These are phyloP conservation scores for Rostratula benghalensis DNA, from an alignment of 2,113 vertebrate genomes.

Conservation along the genomic window DNA sequence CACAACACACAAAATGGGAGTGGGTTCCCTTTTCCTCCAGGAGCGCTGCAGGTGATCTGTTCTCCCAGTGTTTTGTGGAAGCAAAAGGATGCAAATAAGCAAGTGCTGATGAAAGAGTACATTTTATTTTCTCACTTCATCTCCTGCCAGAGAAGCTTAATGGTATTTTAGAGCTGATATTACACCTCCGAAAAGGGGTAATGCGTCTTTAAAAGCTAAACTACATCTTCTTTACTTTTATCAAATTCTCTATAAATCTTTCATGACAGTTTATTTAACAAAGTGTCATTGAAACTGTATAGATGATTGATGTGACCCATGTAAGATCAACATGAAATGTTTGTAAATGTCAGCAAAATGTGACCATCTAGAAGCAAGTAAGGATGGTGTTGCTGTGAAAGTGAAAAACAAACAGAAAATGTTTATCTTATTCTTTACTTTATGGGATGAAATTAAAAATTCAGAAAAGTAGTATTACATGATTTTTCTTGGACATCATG, in stretches of 20 bases:
- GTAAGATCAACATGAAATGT: conserved; percentile 85
- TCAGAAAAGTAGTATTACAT: conserved; percentile 60
- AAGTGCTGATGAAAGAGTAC: conserved; percentile 4
- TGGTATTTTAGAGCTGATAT: conserved; percentile 75
- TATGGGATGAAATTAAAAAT: conserved; percentile 73
- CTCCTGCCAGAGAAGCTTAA: conserved; percentile 68
- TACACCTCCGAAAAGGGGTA: conserved; percentile 74
- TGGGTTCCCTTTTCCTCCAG: background rate
- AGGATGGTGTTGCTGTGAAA: conserved; percentile 71
- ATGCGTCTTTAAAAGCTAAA: conserved; percentile 82
- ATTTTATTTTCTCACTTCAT: conserved; percentile 64
- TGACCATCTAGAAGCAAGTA: conserved; percentile 78
- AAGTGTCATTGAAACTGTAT: conserved; percentile 83
- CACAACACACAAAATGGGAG: background rate
- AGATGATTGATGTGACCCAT: conserved; percentile 82
- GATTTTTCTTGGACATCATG: conserved; percentile 61
- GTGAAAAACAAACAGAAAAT: conserved; percentile 78
- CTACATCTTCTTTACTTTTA: conserved; percentile 84
- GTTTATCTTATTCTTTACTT: conserved; percentile 75
- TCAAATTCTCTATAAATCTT: conserved; percentile 88
- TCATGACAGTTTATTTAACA: conserved; percentile 86
- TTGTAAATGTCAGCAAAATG: conserved; percentile 86
- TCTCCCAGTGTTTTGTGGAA: background rate
- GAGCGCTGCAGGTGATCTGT: background rate
- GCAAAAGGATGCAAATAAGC: conserved; percentile 53